Percentiles rank a stretch among this genome's conserved stretches.
These are phyloP conservation scores for Standfussiana lucernea DNA, from an alignment of 2,888 invertebrate genomes.

Conservation along the genomic window DNA sequence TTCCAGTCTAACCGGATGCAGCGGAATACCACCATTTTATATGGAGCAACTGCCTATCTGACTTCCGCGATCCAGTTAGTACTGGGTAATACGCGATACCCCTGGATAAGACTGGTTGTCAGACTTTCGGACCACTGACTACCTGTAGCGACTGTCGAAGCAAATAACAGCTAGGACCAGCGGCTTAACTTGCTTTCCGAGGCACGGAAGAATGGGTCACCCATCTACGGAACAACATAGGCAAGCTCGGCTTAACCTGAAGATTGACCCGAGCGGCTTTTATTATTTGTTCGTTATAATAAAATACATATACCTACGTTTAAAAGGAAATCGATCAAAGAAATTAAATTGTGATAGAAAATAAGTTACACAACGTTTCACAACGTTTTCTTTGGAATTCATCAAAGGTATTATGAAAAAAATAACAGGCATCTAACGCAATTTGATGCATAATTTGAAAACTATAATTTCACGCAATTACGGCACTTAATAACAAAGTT, in stretches of 20 bases:
- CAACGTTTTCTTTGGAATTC: not conserved
- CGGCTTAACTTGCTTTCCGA: not conserved
- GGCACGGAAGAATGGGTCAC: not conserved
- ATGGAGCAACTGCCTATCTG: not conserved
- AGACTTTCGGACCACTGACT: not conserved
- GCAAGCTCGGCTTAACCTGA: not conserved
- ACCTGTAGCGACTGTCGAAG: not conserved
- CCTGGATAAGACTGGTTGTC: not conserved
- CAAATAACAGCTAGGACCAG: not conserved
- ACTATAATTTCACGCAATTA: slow-evolving; percentile 43
- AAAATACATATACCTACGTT: too few species aligned
- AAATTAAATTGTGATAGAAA: not conserved
- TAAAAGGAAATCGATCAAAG: not conserved
- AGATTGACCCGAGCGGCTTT: not conserved
- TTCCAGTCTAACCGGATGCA: too few species aligned
- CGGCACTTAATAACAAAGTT: slow-evolving; percentile 30
- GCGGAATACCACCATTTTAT: not conserved
- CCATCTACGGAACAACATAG: not conserved
- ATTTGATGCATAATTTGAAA: slow-evolving; percentile 4
- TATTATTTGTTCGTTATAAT: not conserved
- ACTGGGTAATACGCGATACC: not conserved
- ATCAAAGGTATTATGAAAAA: not conserved
- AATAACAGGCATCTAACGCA: not conserved
- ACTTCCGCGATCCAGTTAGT: not conserved
- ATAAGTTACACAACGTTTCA: not conserved